Percentiles rank a stretch among this genome's conserved stretches.
phyloP scores from a whole-genome alignment of 2,888 invertebrate species.

The Hypena proboscidalis region DNA sequence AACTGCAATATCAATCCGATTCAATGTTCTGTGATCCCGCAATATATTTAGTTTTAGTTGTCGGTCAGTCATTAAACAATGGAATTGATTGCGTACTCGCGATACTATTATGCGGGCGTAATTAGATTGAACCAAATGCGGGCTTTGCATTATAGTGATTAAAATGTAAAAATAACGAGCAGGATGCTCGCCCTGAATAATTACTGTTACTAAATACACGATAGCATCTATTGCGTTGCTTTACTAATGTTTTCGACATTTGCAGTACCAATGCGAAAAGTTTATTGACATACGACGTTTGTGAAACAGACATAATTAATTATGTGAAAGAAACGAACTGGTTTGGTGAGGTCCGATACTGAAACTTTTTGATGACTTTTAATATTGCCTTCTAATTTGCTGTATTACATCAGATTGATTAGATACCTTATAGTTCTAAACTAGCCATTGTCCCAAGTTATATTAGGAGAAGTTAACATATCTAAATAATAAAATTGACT shows the following conservation, averaged over 20 bases:
- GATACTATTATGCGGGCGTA: slow-evolving; percentile 81
- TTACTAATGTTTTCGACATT: slow-evolving; percentile 5
- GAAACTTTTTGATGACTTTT: too few species aligned
- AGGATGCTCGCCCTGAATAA: slow-evolving; percentile 60
- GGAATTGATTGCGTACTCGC: slow-evolving; percentile 76
- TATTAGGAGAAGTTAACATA: too few species aligned
- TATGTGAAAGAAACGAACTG: too few species aligned
- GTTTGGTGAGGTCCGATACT: too few species aligned
- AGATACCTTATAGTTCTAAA: too few species aligned
- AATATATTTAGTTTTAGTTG: slow-evolving; percentile 73
- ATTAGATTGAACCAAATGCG: slow-evolving; percentile 83
- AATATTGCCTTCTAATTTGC: too few species aligned
- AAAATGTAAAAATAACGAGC: slow-evolving; percentile 60
- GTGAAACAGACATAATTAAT: too few species aligned
- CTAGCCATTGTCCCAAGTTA: too few species aligned
- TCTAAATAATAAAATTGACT: too few species aligned
- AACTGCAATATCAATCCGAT: too few species aligned
- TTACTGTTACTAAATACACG: slow-evolving; percentile 32
- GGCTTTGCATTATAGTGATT: slow-evolving; percentile 70
- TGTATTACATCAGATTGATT: background rate
- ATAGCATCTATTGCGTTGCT: slow-evolving; percentile 35
- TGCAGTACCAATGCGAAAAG: background rate
- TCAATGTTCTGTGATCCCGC: too few species aligned
- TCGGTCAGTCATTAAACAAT: slow-evolving; percentile 81
- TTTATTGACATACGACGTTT: too few species aligned